Percentiles rank a stretch among this genome's conserved stretches.
These are phyloP conservation scores for Heteromyza rotundicornis DNA, from an alignment of 2,888 invertebrate genomes.

Conservation along the genomic window DNA sequence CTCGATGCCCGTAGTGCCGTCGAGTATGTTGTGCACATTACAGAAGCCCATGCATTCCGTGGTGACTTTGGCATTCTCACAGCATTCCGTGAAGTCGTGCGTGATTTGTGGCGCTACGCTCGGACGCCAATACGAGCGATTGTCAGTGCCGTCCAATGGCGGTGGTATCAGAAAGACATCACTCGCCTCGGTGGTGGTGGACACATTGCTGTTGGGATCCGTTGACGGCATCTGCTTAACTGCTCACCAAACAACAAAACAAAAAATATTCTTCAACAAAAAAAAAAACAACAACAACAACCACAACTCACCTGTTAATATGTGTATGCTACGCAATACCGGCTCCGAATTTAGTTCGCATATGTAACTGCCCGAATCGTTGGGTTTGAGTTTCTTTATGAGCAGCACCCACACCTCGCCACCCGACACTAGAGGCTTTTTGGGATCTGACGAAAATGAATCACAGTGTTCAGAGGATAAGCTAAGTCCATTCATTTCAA, in stretches of 20 bases:
- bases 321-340: slow-evolving; percentile 78
- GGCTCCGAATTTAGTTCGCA: slow-evolving; percentile 86
- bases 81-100: slow-evolving; percentile 85
- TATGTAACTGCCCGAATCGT: slow-evolving; percentile 80
- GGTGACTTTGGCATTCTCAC: slow-evolving; percentile 74
- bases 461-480: neutral
- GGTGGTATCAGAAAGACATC: slow-evolving; percentile 55
- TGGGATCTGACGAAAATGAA: slow-evolving; percentile 46
- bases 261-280: too few species aligned
- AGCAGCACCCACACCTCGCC: slow-evolving; percentile 87
- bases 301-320: slow-evolving; percentile 70
- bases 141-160: slow-evolving; percentile 51
- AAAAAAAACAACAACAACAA: neutral
- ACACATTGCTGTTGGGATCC: slow-evolving; percentile 26
- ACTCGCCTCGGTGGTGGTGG: slow-evolving; percentile 40
- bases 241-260: slow-evolving; percentile 23
- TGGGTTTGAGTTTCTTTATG: slow-evolving; percentile 72
- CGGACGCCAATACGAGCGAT: slow-evolving; percentile 54
- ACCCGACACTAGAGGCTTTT: slow-evolving; percentile 61
- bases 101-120: slow-evolving; percentile 61
- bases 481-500: neutral
- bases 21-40: slow-evolving; percentile 76
- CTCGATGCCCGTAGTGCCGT: slow-evolving; percentile 79
- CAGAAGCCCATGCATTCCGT: slow-evolving; percentile 79
- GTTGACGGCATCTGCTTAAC: slow-evolving; percentile 43